phyloP scores from a whole-genome alignment of 2,888 invertebrate species.

The Andricus curvator region DNA sequence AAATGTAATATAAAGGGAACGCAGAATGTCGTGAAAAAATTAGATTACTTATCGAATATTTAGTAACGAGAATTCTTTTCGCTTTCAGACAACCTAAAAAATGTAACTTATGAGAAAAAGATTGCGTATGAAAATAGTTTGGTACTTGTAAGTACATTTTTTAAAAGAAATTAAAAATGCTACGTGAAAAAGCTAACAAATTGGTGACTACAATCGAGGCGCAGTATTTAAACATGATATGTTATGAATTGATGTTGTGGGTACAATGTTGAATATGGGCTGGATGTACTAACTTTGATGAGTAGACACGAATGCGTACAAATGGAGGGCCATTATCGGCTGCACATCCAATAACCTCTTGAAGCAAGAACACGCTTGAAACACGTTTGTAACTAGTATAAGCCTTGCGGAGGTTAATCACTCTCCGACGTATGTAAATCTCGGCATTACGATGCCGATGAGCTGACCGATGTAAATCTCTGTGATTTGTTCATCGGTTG shows the following conservation, averaged over 20 bases:
- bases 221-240: background rate
- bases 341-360: slow-evolving; percentile 13
- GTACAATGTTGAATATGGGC: background rate
- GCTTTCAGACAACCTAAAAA: too few species aligned
- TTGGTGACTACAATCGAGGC: background rate
- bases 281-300: background rate
- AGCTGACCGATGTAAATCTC: slow-evolving; percentile 57
- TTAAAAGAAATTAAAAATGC: background rate
- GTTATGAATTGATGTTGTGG: background rate
- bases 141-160: background rate
- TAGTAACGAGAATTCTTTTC: too few species aligned
- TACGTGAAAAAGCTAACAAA: background rate
- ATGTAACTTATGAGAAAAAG: too few species aligned
- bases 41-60: too few species aligned
- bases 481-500: slow-evolving; percentile 66
- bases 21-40: too few species aligned
- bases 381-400: slow-evolving; percentile 32
- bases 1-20: too few species aligned
- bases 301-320: background rate
- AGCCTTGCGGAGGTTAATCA: slow-evolving; percentile 31
- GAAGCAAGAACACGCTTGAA: slow-evolving; percentile 21
- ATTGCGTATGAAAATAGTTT: too few species aligned
- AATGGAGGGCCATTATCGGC: slow-evolving; percentile 1
- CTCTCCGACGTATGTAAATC: slow-evolving; percentile 49
- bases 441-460: slow-evolving; percentile 47